These are phyloP conservation scores for Toxotes chatareus DNA, from an alignment of 2,113 vertebrate genomes.

Conservation along the genomic window DNA sequence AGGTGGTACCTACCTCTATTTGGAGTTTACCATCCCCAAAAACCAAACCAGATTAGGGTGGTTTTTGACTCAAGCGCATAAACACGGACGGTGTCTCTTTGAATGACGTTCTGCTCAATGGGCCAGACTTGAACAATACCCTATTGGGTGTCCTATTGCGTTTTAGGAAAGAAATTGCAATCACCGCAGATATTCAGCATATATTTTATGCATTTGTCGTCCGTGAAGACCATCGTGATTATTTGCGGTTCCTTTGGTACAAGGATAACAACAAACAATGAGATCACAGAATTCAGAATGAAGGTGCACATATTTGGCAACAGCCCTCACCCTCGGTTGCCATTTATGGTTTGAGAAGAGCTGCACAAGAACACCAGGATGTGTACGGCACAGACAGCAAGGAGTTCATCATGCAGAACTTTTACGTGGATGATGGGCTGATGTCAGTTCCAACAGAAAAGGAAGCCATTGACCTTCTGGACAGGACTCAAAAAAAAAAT, in stretches of 20 bases:
- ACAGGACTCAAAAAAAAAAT: not conserved
- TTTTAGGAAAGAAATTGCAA: not conserved
- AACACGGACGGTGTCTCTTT: too few relatives aligned
- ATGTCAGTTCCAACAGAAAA: not conserved
- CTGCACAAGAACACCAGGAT: not conserved
- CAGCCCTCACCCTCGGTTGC: slow-evolving; percentile 9
- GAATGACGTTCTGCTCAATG: not conserved
- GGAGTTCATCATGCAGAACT: not conserved
- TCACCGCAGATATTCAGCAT: not conserved
- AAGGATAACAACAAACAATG: not conserved
- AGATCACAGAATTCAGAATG: not conserved
- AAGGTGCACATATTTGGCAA: not conserved
- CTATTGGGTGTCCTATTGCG: not conserved
- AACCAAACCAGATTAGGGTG: not conserved
- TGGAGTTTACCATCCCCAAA: not conserved
- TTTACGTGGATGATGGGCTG: not conserved
- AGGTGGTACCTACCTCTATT: not conserved
- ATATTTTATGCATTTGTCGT: not conserved
- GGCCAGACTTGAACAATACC: not conserved
- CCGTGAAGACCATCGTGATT: not conserved
- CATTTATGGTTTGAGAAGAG: not conserved
- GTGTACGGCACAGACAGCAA: not conserved
- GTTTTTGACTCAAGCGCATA: too few relatives aligned
- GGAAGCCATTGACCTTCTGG: not conserved
- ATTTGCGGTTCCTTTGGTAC: not conserved